Base-by-base conservation (phyloP, 2,888 invertebrate genomes). In the Amphipoea oculea region DNA sequence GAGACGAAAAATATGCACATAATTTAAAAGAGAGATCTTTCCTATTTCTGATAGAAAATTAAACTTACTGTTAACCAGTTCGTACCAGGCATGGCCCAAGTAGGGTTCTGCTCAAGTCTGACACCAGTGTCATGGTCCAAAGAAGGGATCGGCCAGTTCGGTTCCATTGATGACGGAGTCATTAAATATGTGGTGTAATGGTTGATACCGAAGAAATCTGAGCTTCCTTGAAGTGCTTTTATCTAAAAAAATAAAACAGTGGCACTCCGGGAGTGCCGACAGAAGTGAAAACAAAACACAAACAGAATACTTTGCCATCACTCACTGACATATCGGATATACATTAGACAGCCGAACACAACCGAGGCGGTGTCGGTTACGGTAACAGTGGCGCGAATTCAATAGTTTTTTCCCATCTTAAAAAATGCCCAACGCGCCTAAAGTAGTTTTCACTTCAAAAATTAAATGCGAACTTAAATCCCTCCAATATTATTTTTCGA, bases 151-250 rank as follows among this genome's bases (percentile, higher is more conserved):
- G 63, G 69, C 95, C 94, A 95, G 0, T 74, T 78, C 0, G 90
- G 81, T 62, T 95, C 94, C 90, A 92, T 92, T 4, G 87, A 74
- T 0, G 95, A 94, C 20, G 95, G 94, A 0, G 96, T 96, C 89
- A 95, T 94, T 42, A 96, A 65, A 65, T 86, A 93, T 0, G 96
- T 94, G 0, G 97, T 97, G 90, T 98, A 98, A 88, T 97, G 97
- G 88, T 98, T 98, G 36, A 98, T 86, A 0, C 97, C 97, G 74
- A 97, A 96, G 91, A 97, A 97, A 89, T 98, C 98, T 1, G 97
- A 95, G 73, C 97, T 95, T 11, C 96, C 96, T 71, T 91, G 92
- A 29, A 96, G 51, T 79, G 91, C 86, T 29, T 90, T 89, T 84
- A 90, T 94, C 98, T 96, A 86, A 74, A 73, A 51, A 29, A 40